Base-by-base conservation (phyloP, 2,888 invertebrate species). In the Ochropleura leucogaster region DNA sequence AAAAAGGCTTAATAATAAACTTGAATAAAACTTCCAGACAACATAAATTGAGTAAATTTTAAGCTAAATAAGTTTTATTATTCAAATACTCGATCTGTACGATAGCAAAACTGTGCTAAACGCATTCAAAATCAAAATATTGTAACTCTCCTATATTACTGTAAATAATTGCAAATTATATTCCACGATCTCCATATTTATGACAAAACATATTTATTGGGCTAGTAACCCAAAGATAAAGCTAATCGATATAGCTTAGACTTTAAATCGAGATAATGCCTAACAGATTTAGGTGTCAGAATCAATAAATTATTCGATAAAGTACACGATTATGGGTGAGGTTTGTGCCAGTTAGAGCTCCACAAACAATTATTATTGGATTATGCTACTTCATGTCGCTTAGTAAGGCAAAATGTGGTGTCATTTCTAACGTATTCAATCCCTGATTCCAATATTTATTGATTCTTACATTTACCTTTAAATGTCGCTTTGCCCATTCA, bases 401-500 rank as follows among this genome's bases (percentile, higher is more conserved):
- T 62, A 53, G 12, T 59, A 67, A 64, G 16, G 68, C 68, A 57
- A 75, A 74, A 80, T 80, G 47, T 62, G 49, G 53, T 59, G 18
- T 63, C n/a, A 0, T 47, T 67, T 44, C 47, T 18, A n/a, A 53
- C 20, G 40, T 66, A 68, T 53, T 71, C 62, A 47, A 9, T 47
- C 5, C 7, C 64, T 74, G 68, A 72, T 78, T 20, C 72, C 67
- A 78, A 67, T 65, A 84, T 84, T 86, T 77, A 82, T 76, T 40
- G 68, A 68, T 63, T 68, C 60, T 51, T 53, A 59, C 44, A 65
- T 68, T 63, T 53, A 65, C 60, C 73, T 72, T 70, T 74, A 78
- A 67, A 30, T 71, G 20, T 53, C 74, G 73, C 85, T 71, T 77
- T 80, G 72, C 76, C 67, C 42, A 72, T 78, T 71, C 77, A 74